Conservation (phyloP, 2,113 vertebrate genomes). For the Oncorhynchus nerka region DNA sequence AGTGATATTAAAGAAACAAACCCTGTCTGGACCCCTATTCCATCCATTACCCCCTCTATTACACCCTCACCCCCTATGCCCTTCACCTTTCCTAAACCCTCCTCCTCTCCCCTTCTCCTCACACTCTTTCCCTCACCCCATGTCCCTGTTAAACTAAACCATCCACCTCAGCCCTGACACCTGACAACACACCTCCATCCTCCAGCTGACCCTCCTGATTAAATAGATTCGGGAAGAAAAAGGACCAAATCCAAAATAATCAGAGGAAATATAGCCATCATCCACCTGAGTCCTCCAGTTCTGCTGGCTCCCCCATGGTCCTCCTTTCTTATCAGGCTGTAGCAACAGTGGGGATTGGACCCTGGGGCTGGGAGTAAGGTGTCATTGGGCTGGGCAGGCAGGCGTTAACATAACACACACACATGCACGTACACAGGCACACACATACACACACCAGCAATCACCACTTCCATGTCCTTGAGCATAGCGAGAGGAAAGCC, state of each 20-base stretch:
- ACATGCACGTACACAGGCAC: too few species aligned
- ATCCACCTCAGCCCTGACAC: constrained; percentile 31
- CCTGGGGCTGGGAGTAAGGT: constrained; percentile 25
- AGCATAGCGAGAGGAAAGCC: not conserved
- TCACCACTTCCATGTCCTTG: constrained; percentile 34
- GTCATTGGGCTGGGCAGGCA: constrained; percentile 51
- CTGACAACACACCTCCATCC: constrained; percentile 34
- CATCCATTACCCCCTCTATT: constrained; percentile 30
- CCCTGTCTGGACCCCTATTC: too few species aligned
- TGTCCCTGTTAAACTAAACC: not conserved
- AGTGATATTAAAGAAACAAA: too few species aligned
- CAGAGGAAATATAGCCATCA: not conserved
- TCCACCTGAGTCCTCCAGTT: constrained; percentile 40
- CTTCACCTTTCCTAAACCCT: not conserved
- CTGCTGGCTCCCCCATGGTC: constrained; percentile 17
- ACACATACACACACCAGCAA: constrained; percentile 2
- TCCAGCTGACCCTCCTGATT: constrained; percentile 44
- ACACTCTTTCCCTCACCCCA: not conserved
- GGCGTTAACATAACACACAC: constrained; percentile 2
- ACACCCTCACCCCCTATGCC: constrained; percentile 20
- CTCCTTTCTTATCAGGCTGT: constrained; percentile 55
- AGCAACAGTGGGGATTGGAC: constrained; percentile 54
- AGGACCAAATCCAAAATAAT: constrained; percentile 42
- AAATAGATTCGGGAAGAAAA: constrained; percentile 41
- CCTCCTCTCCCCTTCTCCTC: not conserved